Base-by-base conservation (phyloP, 2,888 invertebrate genomes). In the Hybos culiciformis region DNA sequence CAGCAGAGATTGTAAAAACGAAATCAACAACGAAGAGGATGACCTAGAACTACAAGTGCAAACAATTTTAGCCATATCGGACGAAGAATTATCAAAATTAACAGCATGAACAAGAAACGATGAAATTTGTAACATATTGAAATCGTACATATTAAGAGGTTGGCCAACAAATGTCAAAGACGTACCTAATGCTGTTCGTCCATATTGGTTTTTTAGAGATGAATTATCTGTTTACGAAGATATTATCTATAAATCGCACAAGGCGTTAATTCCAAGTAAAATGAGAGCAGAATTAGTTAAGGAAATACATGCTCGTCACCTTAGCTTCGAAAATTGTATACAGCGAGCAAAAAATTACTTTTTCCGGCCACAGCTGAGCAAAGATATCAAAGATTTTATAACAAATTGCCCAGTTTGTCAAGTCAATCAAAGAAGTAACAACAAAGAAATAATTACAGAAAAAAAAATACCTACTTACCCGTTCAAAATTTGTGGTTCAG, bases 181-280 rank as follows among this genome's bases (percentile, higher is more conserved):
- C 23, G 23, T 41, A 3, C 41, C 41, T 4, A 21, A 34, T 21
- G 20, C 4, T 12, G 6, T 43, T 4, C 39, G 36, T 15, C 1
- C 11, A 9, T 44, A 39, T 36, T 40, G 39, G 40, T 29, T 29
- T 12, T 44, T 44, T 17, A 39, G 43, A 39, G 43, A 43, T 12
- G 43, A 43, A 39, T 34, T 43, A 8, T 39, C 43, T 17, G 15
- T 43, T 14, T 39, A 39, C 20, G 36, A 43, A 33, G 20, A 11
- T 34, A 39, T 6, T 39, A 43, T 39, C n/a, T 39, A 24, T 15
- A 38, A 38, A 34, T 21, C 34, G 39, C 34, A 39, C 21, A 34
- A 43, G 26, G 18, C 34, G 12, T 38, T 43, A 11, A 43, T 33
- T 14, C 43, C 43, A 17, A 11, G n/a, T 17, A 32, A 32, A 34